phyloP scores from a whole-genome alignment of 2,888 invertebrate genomes.

The Leptothorax acervorum region DNA sequence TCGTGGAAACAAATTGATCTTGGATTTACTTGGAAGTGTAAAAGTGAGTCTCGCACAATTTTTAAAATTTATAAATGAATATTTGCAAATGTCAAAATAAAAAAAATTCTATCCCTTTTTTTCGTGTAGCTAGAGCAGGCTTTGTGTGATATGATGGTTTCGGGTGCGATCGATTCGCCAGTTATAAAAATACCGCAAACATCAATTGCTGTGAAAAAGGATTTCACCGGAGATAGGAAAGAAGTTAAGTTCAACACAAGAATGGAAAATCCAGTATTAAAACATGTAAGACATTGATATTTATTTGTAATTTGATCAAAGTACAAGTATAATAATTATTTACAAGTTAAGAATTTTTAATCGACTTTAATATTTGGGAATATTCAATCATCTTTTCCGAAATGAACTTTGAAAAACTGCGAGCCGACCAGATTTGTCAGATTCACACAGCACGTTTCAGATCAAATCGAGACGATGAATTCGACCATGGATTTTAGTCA shows the following conservation, averaged over 20 bases:
- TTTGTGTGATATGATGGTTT: constrained; percentile 88
- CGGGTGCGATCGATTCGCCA: constrained; percentile 88
- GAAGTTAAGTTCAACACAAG: constrained; percentile 89
- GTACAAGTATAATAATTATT: not conserved
- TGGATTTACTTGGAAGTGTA: constrained; percentile 87
- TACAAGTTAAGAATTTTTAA: not conserved
- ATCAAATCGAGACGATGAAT: too few relatives aligned
- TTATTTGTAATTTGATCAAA: constrained; percentile 15
- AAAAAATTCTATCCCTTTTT: constrained; percentile 51
- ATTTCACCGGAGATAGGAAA: constrained; percentile 89
- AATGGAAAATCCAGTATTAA: constrained; percentile 85
- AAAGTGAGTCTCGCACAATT: constrained; percentile 85
- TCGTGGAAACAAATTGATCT: constrained; percentile 86
- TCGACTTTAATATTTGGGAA: too few relatives aligned
- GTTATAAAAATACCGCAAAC: constrained; percentile 89
- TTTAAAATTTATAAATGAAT: constrained; percentile 27
- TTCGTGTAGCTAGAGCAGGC: constrained; percentile 88
- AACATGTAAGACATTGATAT: constrained; percentile 69
- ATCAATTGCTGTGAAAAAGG: constrained; percentile 89
- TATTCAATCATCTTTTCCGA: too few relatives aligned
- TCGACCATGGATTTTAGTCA: too few relatives aligned
- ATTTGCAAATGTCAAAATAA: constrained; percentile 11
- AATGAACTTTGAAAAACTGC: too few relatives aligned
- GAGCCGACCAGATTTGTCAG: too few relatives aligned
- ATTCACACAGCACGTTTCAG: too few relatives aligned